phyloP scores from a whole-genome alignment of 2,888 invertebrate species.

The Diarsia dahlii region DNA sequence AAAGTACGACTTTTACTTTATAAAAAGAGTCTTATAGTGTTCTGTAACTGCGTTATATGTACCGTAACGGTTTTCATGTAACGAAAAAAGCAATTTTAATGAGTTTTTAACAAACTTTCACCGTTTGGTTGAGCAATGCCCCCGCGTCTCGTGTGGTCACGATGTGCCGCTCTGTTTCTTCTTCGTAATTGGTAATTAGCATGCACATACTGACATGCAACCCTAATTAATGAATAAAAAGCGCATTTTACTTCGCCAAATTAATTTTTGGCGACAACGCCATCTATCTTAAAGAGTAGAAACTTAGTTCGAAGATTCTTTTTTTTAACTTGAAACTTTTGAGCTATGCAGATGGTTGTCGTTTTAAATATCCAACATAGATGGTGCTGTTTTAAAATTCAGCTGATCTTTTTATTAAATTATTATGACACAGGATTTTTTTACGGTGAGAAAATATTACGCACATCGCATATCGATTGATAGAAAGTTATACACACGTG shows the following conservation, averaged over 20 bases:
- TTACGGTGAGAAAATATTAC: constrained; percentile 39
- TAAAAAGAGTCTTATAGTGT: constrained; percentile 49
- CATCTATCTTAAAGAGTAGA: constrained; percentile 33
- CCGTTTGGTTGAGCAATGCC: constrained; percentile 69
- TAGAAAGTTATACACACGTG: constrained; percentile 44
- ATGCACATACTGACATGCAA: constrained; percentile 68
- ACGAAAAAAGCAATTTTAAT: constrained; percentile 77
- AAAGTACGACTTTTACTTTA: constrained; percentile 62
- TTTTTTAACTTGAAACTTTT: not conserved
- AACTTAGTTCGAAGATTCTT: not conserved
- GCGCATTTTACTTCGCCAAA: constrained; percentile 6
- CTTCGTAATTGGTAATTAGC: constrained; percentile 63
- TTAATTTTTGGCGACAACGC: constrained; percentile 19
- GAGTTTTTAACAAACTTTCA: constrained; percentile 79
- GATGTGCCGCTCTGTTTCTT: constrained; percentile 69
- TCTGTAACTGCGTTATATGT: constrained; percentile 63
- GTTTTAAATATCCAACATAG: not conserved
- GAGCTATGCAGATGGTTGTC: not conserved
- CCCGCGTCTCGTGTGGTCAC: constrained; percentile 65
- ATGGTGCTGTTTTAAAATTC: constrained; percentile 24
- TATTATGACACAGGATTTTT: not conserved
- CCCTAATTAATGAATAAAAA: constrained; percentile 47
- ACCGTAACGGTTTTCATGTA: constrained; percentile 79
- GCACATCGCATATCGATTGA: not conserved
- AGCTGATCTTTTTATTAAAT: not conserved